Evolutionary conservation across 2,888 invertebrate genomes (phyloP), one percentile per base, ranked within the genome.

Genomic region (Zhengitettix transpicula): DNA sequence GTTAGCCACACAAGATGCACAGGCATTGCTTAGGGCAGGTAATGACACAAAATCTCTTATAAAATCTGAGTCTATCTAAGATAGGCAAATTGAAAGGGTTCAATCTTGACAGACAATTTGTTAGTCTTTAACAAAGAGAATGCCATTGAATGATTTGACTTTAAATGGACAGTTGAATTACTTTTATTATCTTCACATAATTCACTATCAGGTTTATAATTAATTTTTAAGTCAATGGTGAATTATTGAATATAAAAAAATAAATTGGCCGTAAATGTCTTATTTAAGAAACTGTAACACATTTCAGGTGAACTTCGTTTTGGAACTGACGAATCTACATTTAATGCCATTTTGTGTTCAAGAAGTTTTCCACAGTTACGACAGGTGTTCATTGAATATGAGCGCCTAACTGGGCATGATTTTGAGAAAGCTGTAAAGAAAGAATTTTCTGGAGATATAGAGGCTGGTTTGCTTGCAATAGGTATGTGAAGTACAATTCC

Each of bases 291-390:
- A 14, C 28, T 40, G 10, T 40, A 42, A 12, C 55, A 8, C 40
- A 10, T 57, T 62, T 57, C 64, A 79, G 79, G 82, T 42, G 80
- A 80, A 68, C 70, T 79, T 9, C 73, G 74, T 56, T 70, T 87
- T 58, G 91, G 93, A 59, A 93, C 93, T 0, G 91, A 92, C 71
- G 92, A 92, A 73, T 88, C 88, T 0, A 80, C 81, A 57, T 92
- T 95, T 76, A 90, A 92, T 73, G 81, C 84, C 65, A 81, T 93
- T 59, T 77, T 95, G 55, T 89, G 89, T 66, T 84, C 88, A 60
- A 83, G 91, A 66, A 87, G 83, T 69, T 82, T 79, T 67, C 78
- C 80, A 14, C 88, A 89, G 68, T 69, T 83, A 52, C 72, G 74
- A 40, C 69, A 74, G 59, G 74, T 79, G 44, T 83, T 84, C 74